Base-by-base conservation (phyloP, 2,888 invertebrate genomes). In the Mylabris sibirica region DNA sequence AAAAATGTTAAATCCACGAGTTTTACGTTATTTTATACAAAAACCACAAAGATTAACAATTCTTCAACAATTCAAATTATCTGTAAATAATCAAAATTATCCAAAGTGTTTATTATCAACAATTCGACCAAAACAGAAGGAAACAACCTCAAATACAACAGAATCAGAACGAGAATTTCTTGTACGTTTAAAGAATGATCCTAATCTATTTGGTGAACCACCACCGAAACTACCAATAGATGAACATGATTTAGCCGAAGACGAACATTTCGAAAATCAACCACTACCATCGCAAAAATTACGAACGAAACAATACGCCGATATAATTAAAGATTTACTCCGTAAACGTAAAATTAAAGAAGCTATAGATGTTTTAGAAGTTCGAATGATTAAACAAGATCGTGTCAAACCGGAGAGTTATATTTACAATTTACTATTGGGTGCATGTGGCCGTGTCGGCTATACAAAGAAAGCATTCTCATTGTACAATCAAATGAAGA, bases 391-490 rank as follows among this genome's bases (percentile, higher is more conserved):
- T 8, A 89, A 92, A 82, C 88, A 91, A 77, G 96, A 97, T 81
- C 87, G 90, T 76, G 93, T 92, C 0, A 90, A 91, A 82, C 96
- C 97, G 0, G 91, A 90, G 69, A 88, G 87, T 73, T 94, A 93
- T 80, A 91, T 94, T 77, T 97, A 92, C 81, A 93, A 92, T 80
- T 86, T 95, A 66, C 84, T 98, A n/a, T 92, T 98, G 69, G 90
- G 92, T 68, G 94, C 90, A 9, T 94, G 94, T 84, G 96, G 94
- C 2, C 86, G 90, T 76, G 91, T 91, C 0, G 98, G 98, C 0
- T 94, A 95, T 78, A 90, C 95, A 1, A 91, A 93, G 77, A 95
- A 94, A 84, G 95, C 96, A 1, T 97, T 96, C 81, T 89, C 89
- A 75, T 86, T 98, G 1, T 97, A 89, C 78, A 93, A 92, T 78